Conservation (phyloP, 2,888 invertebrate genomes). For the Meteorus colon region DNA sequence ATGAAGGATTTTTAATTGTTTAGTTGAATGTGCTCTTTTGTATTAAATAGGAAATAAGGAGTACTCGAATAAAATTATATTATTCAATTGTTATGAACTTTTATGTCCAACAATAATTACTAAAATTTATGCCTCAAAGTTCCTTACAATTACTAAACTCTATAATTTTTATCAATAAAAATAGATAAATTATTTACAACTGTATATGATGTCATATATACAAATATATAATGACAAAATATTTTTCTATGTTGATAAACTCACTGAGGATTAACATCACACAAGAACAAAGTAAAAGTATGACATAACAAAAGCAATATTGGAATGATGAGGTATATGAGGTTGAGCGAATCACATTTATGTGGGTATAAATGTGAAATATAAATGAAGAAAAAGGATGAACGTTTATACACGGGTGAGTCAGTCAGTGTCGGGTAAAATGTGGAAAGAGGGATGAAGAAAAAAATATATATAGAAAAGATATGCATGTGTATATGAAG, state of each 20-base stretch:
- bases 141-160: too few species aligned
- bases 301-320: background rate
- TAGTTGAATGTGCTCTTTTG: too few species aligned
- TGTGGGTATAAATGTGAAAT: background rate
- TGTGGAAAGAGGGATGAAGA: constrained; percentile 32
- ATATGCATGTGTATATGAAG: constrained; percentile 49
- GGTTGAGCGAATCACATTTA: background rate
- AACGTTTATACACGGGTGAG: constrained; percentile 6
- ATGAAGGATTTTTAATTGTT: too few species aligned
- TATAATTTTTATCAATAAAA: too few species aligned
- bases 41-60: too few species aligned
- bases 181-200: too few species aligned
- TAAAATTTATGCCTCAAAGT: too few species aligned
- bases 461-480: constrained; percentile 43
- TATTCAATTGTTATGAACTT: too few species aligned
- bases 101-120: too few species aligned
- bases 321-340: background rate
- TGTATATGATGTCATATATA: too few species aligned
- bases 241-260: background rate
- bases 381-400: background rate
- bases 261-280: background rate
- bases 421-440: constrained; percentile 24
- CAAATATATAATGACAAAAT: too few species aligned
- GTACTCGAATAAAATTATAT: too few species aligned
- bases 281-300: background rate